These are phyloP conservation scores for Luidia sarsii DNA, from an alignment of 53 echinoderm and acorn worm genomes.

Conservation along the genomic window DNA sequence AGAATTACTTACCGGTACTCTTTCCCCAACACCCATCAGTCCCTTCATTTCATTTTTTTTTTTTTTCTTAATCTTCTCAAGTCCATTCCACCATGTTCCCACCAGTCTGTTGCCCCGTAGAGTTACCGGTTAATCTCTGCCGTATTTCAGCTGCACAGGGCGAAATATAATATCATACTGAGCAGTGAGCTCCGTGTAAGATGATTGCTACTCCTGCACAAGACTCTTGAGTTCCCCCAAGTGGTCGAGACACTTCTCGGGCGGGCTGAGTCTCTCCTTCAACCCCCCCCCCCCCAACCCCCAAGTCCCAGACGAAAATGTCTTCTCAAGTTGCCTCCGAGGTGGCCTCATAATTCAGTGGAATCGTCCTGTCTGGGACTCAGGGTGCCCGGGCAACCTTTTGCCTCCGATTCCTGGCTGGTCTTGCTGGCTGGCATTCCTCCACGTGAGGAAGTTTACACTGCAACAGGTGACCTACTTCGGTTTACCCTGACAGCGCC, in stretches of 20 bases:
- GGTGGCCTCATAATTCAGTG: constrained; percentile 58
- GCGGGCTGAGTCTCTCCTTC: not conserved
- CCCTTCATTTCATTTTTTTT: too few species aligned
- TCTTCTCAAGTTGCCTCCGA: constrained; percentile 34
- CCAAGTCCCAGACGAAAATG: constrained; percentile 1
- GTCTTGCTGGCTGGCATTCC: not conserved
- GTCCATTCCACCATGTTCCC: too few species aligned
- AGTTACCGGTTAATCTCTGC: too few species aligned
- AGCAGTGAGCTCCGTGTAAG: not conserved
- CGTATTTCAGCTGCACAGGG: too few species aligned
- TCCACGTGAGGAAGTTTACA: constrained; percentile 33
- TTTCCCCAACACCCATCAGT: too few species aligned
- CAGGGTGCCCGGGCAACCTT: constrained; percentile 47
- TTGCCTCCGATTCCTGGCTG: constrained; percentile 44
- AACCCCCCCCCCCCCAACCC: not conserved
- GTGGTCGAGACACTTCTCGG: not conserved
- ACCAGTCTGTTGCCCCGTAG: too few species aligned
- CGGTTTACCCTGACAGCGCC: constrained; percentile 53
- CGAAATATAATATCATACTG: too few species aligned
- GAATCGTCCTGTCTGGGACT: constrained; percentile 54
- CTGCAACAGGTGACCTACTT: constrained; percentile 60
- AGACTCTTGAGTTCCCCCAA: not conserved
- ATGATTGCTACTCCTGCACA: not conserved
- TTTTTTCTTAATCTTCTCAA: too few species aligned
- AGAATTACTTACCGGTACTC: too few species aligned